Evolutionary conservation across 2,113 vertebrate genomes (phyloP).

Genomic region (Gopherus evgoodei): DNA sequence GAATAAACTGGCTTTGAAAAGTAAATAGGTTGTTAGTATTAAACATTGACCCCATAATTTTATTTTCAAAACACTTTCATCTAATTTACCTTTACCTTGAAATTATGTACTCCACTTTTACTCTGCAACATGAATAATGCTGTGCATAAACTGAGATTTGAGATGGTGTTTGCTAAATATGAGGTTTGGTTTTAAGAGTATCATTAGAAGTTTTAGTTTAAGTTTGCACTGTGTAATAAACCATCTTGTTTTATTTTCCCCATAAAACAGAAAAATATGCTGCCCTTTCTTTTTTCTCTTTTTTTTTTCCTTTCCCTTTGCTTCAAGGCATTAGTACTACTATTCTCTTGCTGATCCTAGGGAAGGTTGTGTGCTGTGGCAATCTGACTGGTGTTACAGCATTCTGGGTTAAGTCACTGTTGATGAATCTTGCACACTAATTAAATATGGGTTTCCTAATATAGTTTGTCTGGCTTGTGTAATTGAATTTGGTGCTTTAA

Average conservation of each 20-base stretch:
- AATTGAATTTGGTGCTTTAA: neutral
- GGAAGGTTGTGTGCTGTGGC: neutral
- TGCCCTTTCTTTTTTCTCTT: neutral
- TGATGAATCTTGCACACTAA: neutral
- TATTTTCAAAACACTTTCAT: too few species aligned
- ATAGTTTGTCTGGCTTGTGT: neutral
- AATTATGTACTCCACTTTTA: too few species aligned
- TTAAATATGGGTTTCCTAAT: neutral
- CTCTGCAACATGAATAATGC: too few species aligned
- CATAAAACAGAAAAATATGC: neutral
- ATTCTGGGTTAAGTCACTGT: fast-evolving
- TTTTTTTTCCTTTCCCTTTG: neutral
- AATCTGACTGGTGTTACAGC: neutral
- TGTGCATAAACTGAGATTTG: too few species aligned
- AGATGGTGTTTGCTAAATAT: too few species aligned
- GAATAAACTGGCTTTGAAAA: neutral
- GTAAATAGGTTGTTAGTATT: too few species aligned
- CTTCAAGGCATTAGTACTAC: fast-evolving
- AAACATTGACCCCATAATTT: too few species aligned
- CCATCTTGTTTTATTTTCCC: neutral
- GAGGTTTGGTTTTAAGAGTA: too few species aligned
- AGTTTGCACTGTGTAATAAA: fast-evolving
- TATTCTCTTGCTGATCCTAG: neutral
- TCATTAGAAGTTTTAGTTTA: neutral
- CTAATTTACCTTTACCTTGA: too few species aligned